Percentiles rank a stretch among this genome's conserved stretches.
phyloP scores from a whole-genome alignment of 2,888 invertebrate species.

The Pecten maximus region DNA sequence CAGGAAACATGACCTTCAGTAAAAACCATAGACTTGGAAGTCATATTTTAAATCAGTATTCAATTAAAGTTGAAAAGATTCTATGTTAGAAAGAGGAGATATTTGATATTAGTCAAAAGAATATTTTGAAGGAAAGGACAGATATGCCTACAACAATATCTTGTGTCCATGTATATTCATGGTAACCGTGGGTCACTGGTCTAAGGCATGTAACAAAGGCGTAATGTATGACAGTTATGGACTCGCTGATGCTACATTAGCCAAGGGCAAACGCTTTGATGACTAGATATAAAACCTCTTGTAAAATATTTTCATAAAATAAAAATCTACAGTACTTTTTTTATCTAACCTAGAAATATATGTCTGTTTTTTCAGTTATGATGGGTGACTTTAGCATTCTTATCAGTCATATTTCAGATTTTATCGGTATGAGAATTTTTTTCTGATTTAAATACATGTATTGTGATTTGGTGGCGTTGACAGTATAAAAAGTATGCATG shows the following conservation, averaged over 20 bases:
- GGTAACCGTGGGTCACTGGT: background rate
- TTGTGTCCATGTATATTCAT: conserved; percentile 16
- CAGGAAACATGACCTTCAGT: background rate
- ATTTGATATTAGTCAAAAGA: conserved; percentile 6
- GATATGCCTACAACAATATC: background rate
- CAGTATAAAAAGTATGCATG: background rate
- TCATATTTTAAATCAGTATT: conserved; percentile 17
- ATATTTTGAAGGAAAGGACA: background rate
- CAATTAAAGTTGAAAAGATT: conserved; percentile 11
- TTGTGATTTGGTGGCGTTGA: background rate
- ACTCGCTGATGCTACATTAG: background rate
- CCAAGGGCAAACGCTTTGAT: conserved; percentile 17
- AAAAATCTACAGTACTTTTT: conserved; percentile 13
- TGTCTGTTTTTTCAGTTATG: background rate
- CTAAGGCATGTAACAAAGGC: background rate
- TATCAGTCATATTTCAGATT: conserved; percentile 4
- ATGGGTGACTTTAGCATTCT: background rate
- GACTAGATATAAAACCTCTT: background rate
- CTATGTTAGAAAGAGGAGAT: background rate
- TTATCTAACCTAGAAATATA: background rate
- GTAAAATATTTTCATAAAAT: background rate
- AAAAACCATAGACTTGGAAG: background rate
- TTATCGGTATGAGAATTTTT: background rate
- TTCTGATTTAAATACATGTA: background rate
- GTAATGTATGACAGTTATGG: background rate